Evolutionary conservation across 2,888 invertebrate genomes (phyloP), one percentile per base, ranked within the genome.

Genomic region (Hydrotaea cyrtoneurina): DNA sequence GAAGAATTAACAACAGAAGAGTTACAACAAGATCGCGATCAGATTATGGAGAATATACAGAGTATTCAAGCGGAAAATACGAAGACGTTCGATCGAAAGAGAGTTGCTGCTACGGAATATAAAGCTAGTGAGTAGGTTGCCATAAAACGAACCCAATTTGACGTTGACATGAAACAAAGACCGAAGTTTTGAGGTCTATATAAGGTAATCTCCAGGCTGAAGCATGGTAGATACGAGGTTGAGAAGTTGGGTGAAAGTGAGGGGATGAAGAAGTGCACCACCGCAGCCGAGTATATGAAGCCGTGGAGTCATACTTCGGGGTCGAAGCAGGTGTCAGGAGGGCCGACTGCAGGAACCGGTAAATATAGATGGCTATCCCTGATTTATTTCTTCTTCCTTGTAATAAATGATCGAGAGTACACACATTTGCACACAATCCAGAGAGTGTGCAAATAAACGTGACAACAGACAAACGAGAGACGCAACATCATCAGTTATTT

Each of bases 91-190:
- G 36, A 64, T 21, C 50, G 39, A 31, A 19, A 17, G 10, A 0
- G 72, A 55, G 76, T 74, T 19, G 31, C 80, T 0, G 69, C 69
- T 11, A 21, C 55, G 2, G 21, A 55, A 11, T 55, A 55, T 8
- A 55, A 21, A 21, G 4, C 11, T 10, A 59, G 79, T 11, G 83
- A 85, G 8, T 50, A 83, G 7, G 81, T 83, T 7, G 80, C 90
- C 0, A 90, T 91, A 10, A 88, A 90, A 76, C 75, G 90, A n/a
- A 91, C 90, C 0, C 90, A 92, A 74, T 89, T 89, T 76, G 90
- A 89, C 0, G 79, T 86, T 15, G 90, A 90, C 0, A 59, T 90
- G 1, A 92, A 92, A 79, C 53, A 92, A 1, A 82, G 87, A n/a
- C 64, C 86, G 3, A 91, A 91, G 78, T 91, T 84, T 77, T 59